Conservation (phyloP, 2,113 vertebrate species). For the Sander lucioperca region DNA sequence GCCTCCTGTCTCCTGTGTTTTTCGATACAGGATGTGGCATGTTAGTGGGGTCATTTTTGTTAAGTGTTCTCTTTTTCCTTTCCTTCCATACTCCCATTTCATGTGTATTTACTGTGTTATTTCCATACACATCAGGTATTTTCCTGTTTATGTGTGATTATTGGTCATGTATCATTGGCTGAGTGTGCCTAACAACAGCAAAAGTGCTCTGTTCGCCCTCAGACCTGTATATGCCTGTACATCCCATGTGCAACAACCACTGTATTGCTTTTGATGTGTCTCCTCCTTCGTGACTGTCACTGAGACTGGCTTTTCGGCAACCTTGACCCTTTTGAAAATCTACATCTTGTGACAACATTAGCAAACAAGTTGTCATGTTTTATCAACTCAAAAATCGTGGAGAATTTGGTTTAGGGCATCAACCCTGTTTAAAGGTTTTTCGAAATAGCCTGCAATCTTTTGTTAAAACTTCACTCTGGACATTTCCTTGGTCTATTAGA, state of each 20-base stretch:
- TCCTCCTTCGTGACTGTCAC: constrained; percentile 76
- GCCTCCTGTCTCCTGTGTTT: constrained; percentile 60
- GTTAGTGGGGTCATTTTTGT: constrained; percentile 75
- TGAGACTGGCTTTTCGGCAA: constrained; percentile 64
- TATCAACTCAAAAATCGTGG: constrained; percentile 15
- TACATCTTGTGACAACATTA: constrained; percentile 52
- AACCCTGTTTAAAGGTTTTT: constrained; percentile 15
- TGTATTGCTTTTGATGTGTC: constrained; percentile 80
- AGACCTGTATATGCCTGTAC: constrained; percentile 75
- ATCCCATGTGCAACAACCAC: constrained; percentile 80
- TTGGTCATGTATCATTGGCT: constrained; percentile 81
- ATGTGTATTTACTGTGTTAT: constrained; percentile 78
- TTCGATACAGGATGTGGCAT: constrained; percentile 75
- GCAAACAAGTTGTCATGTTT: constrained; percentile 36
- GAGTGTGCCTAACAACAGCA: constrained; percentile 73
- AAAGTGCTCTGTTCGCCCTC: constrained; percentile 68
- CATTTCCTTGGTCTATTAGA: constrained; percentile 16
- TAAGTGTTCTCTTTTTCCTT: constrained; percentile 64
- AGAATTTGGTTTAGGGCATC: constrained; percentile 8
- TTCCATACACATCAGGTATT: constrained; percentile 79
- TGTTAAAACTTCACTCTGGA: constrained; percentile 30
- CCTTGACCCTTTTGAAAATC: constrained; percentile 41
- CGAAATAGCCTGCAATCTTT: constrained; percentile 22
- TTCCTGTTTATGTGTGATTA: constrained; percentile 81
- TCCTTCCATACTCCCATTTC: constrained; percentile 74